Conservation (phyloP, 2,888 invertebrate species). For the Cheilosia variabilis region DNA sequence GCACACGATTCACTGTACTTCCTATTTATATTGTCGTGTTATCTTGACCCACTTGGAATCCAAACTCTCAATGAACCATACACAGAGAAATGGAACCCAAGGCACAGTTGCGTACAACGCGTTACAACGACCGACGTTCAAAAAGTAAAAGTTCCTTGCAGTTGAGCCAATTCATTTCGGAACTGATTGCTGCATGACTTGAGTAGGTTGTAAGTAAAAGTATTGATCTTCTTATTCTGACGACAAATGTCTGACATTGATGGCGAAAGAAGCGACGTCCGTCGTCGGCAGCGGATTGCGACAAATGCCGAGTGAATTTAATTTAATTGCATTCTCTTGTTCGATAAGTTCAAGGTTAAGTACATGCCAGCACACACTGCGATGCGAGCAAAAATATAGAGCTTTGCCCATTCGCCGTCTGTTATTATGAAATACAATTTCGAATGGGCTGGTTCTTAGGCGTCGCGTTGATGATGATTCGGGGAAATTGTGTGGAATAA, state of each 20-base stretch:
- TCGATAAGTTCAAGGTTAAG: conserved; percentile 51
- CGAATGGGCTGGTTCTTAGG: conserved; percentile 1
- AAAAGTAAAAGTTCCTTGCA: conserved; percentile 12
- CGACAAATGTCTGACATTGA: conserved; percentile 4
- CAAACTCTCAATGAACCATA: neutral
- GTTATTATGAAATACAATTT: conserved; percentile 32
- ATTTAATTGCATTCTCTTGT: conserved; percentile 41
- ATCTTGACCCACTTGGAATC: conserved; percentile 38
- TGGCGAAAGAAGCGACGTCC: neutral
- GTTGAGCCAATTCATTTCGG: neutral
- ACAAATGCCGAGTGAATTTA: conserved; percentile 17
- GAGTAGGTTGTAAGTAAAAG: neutral
- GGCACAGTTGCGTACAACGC: neutral
- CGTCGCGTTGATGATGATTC: neutral
- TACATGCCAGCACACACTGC: neutral
- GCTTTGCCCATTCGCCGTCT: conserved; percentile 22
- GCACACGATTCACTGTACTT: conserved; percentile 7
- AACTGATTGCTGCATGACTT: conserved; percentile 1
- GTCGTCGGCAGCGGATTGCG: conserved; percentile 7
- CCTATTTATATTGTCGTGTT: conserved; percentile 6
- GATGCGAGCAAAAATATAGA: no score
- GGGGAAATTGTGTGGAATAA: conserved; percentile 25
- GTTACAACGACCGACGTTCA: neutral
- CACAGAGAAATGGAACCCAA: neutral
- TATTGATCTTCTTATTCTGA: conserved; percentile 25